phyloP scores from a whole-genome alignment of 2,888 invertebrate species.

The Caenorhabditis imperialis region DNA sequence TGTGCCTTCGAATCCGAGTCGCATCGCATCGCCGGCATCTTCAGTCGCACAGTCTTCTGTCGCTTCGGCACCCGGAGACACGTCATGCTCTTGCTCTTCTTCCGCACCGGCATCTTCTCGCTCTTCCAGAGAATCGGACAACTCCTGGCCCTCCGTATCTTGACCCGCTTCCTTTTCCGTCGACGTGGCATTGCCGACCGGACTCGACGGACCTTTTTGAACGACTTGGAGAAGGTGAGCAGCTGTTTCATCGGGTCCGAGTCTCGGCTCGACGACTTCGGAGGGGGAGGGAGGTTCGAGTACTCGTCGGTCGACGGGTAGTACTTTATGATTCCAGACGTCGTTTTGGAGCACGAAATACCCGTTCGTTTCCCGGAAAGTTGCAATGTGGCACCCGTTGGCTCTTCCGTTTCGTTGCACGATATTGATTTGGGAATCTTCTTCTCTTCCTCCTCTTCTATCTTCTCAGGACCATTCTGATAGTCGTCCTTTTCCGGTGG shows the following conservation, averaged over 20 bases:
- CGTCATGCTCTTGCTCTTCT: slow-evolving; percentile 40
- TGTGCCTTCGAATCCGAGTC: slow-evolving; percentile 36
- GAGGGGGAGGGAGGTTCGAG: not conserved
- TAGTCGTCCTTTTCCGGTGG: slow-evolving; percentile 12
- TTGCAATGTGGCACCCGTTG: slow-evolving; percentile 1
- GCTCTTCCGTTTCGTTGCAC: slow-evolving; percentile 11
- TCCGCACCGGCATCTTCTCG: slow-evolving; percentile 42
- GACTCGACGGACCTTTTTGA: slow-evolving; percentile 74
- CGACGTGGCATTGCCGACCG: slow-evolving; percentile 57
- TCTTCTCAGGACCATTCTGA: too few relatives aligned
- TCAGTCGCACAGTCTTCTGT: slow-evolving; percentile 32
- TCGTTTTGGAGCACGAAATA: slow-evolving; percentile 5
- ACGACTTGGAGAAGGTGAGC: slow-evolving; percentile 74
- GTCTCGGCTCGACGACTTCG: slow-evolving; percentile 6
- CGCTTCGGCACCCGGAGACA: slow-evolving; percentile 43
- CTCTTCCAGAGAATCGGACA: slow-evolving; percentile 39
- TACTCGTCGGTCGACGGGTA: too few relatives aligned
- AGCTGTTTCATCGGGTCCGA: slow-evolving; percentile 54
- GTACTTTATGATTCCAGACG: slow-evolving; percentile 8
- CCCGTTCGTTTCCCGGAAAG: slow-evolving; percentile 9
- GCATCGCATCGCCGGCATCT: slow-evolving; percentile 16
- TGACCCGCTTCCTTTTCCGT: slow-evolving; percentile 60
- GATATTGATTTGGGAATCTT: slow-evolving; percentile 18
- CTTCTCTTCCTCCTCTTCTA: not conserved
- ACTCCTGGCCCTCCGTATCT: slow-evolving; percentile 33